Evolutionary conservation across 92 coral and sea anemone genomes (phyloP).

Genomic region (Bergia sp.): DNA sequence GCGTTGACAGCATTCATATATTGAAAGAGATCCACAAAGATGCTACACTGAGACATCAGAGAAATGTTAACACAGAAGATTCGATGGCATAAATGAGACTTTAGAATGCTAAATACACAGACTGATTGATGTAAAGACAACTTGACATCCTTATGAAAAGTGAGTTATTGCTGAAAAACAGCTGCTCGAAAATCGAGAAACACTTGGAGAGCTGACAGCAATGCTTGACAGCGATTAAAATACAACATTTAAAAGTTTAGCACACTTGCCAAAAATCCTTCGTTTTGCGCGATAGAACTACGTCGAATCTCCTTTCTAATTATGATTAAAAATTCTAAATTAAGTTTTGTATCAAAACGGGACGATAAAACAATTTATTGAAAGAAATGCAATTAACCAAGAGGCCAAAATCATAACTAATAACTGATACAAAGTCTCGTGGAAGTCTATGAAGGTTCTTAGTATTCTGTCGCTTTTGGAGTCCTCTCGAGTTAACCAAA

Average conservation of each 20-base stretch:
- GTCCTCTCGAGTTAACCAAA: conserved; percentile 24
- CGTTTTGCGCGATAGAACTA: neutral
- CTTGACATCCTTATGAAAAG: conserved; percentile 83
- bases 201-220: conserved; percentile 44
- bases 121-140: conserved; percentile 64
- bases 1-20: conserved; percentile 45
- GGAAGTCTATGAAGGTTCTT: conserved; percentile 13
- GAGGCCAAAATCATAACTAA: neutral
- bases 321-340: neutral
- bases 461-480: neutral
- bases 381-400: conserved; percentile 12
- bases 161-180: conserved; percentile 54
- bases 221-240: conserved; percentile 27
- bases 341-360: neutral
- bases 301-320: neutral
- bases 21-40: conserved; percentile 61
- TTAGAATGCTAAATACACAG: conserved; percentile 95
- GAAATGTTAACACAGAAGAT: conserved; percentile 74
- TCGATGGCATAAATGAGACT: conserved; percentile 67
- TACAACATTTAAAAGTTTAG: conserved; percentile 26
- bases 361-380: neutral
- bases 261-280: neutral
- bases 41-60: conserved; percentile 67
- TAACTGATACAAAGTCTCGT: neutral
- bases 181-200: conserved; percentile 46